These are phyloP conservation scores for Psittacula cyanocephala DNA, from an alignment of 2,113 vertebrate genomes.

Conservation along the genomic window DNA sequence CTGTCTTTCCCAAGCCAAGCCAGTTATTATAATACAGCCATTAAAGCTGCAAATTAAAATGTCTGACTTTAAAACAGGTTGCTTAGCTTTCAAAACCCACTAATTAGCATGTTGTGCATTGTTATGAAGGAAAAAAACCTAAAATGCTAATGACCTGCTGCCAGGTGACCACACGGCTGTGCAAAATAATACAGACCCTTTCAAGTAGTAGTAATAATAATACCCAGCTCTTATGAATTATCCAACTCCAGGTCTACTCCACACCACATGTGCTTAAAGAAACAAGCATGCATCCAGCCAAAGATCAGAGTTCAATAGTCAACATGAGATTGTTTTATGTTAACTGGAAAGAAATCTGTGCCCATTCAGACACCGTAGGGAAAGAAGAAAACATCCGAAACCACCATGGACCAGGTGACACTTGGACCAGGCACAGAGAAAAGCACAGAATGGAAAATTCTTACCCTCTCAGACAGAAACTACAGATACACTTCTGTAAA, in stretches of 20 bases:
- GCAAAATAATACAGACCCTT: conserved; percentile 70
- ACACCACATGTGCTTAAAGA: conserved; percentile 30
- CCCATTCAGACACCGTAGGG: not conserved
- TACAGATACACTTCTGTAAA: not conserved
- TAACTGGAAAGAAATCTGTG: not conserved
- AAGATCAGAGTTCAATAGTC: conserved; percentile 13
- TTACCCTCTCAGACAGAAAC: not conserved
- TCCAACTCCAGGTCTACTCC: conserved; percentile 34
- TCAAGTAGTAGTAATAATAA: conserved; percentile 45
- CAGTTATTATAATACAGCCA: conserved; percentile 80
- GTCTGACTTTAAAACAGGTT: conserved; percentile 84
- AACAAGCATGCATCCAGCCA: conserved; percentile 6
- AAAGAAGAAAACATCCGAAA: not conserved
- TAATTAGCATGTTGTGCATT: conserved; percentile 83
- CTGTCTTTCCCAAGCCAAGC: conserved; percentile 64
- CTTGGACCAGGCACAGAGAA: not conserved
- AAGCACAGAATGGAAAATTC: not conserved
- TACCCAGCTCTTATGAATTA: conserved; percentile 56
- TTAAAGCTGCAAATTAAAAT: conserved; percentile 82
- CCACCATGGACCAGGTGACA: not conserved
- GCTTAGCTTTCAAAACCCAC: conserved; percentile 80
- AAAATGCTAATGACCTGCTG: conserved; percentile 81
- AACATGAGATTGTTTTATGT: conserved; percentile 23
- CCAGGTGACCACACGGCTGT: conserved; percentile 77
- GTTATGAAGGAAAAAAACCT: conserved; percentile 74